Evolutionary conservation across 2,888 invertebrate species (phyloP), one percentile per base, ranked within the genome.

Genomic region (Suillia variegata): DNA sequence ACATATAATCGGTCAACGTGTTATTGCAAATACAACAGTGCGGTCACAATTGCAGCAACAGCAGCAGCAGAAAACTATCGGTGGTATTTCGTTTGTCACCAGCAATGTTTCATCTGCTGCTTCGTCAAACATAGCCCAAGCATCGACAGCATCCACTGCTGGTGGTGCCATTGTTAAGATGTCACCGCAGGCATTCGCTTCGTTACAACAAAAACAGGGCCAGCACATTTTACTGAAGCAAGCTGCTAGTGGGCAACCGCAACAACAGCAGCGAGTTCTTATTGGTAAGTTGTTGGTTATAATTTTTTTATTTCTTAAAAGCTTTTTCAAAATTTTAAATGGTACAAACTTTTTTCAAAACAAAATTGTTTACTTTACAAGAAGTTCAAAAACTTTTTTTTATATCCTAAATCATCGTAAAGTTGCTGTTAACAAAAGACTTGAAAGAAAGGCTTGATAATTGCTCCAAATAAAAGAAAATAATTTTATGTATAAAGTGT

Each of bases 141-240:
- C 48, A 20, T 18, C 48, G 20, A 24, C 50, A 24, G 8, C 48
- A 10, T 4, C n/a, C 15, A 58, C 69, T 1, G 62, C 62, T 38
- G 70, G 76, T 3, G 42, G 55, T 13, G 76, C 78, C 15, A 75
- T 79, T 54, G 76, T 80, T 0, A 78, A 78, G 60, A 80, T 80
- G 79, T 74, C 79, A 0, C 74, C 79, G 2, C 79, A 79, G 52
- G 76, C 78, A 22, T 73, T 81, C 56, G 78, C 78, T 6, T 68
- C 76, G 2, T 65, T 80, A 12, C 82, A 82, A 47, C 80, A 81
- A 51, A 81, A 81, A 56, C 81, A 81, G 61, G 56, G 56, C 13
- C 63, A 75, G 22, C 76, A 77, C 60, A 74, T 71, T 50, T 65
- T 80, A 13, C 72, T 80, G 20, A 70, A 71, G 26, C 71, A 75